Evolutionary conservation across 2,888 invertebrate species (phyloP).

Genomic region (Xestia xanthographa): DNA sequence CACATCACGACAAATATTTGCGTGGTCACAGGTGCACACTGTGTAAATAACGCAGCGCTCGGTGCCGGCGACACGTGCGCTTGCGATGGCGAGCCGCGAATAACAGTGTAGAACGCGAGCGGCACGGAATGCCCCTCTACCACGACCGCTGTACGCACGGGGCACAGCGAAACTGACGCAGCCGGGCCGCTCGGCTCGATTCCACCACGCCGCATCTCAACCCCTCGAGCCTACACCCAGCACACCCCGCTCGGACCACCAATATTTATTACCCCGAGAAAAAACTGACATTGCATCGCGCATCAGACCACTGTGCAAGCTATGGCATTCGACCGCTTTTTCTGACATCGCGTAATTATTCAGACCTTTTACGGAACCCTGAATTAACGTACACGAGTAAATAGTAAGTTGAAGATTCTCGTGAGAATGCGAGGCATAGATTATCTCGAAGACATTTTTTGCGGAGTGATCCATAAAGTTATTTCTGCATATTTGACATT

Average conservation of each 20-base stretch:
- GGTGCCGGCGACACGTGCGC: conserved; percentile 86
- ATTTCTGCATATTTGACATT: conserved; percentile 42
- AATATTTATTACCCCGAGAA: conserved; percentile 75
- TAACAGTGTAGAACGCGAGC: conserved; percentile 78
- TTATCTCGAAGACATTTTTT: conserved; percentile 57
- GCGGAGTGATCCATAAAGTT: conserved; percentile 38
- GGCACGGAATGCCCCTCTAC: conserved; percentile 76
- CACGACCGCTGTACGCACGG: conserved; percentile 85
- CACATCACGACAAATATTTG: conserved; percentile 87
- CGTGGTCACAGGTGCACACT: conserved; percentile 86
- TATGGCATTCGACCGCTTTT: conserved; percentile 83
- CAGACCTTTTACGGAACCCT: conserved; percentile 84
- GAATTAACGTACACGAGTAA: conserved; percentile 81
- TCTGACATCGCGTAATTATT: conserved; percentile 82
- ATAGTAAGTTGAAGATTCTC: conserved; percentile 68
- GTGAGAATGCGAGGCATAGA: conserved; percentile 51
- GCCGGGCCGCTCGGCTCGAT: conserved; percentile 61
- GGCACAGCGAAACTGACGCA: conserved; percentile 86
- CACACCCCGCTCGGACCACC: conserved; percentile 67
- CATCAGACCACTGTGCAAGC: conserved; percentile 71
- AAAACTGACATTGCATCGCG: conserved; percentile 70
- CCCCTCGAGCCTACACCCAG: conserved; percentile 75
- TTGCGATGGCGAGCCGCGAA: conserved; percentile 85
- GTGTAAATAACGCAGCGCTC: conserved; percentile 78
- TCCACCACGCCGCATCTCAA: conserved; percentile 76